phyloP scores from a whole-genome alignment of 1,140 invertebrate genomes.

The Thalassaphorura encarpata region DNA sequence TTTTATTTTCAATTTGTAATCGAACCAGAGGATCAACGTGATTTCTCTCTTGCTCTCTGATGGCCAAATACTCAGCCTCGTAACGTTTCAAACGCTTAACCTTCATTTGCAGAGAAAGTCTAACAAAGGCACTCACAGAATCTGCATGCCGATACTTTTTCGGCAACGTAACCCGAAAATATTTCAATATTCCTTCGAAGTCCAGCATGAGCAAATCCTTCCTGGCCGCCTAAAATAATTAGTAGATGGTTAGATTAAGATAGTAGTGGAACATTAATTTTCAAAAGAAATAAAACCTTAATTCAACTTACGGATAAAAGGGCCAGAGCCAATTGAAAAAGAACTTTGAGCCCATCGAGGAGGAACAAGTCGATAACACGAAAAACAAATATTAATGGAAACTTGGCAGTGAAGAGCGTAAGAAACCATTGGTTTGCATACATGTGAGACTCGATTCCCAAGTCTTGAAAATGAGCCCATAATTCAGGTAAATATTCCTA shows the following conservation, averaged over 20 bases:
- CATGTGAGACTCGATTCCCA: slow-evolving; percentile 96
- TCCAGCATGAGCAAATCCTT: slow-evolving; percentile 90
- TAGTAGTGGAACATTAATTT: not conserved
- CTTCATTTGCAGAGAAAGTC: slow-evolving; percentile 78
- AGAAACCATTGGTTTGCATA: slow-evolving; percentile 99
- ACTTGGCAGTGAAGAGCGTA: slow-evolving; percentile 95
- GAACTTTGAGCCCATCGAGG: slow-evolving; percentile 80
- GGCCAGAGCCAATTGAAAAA: slow-evolving; percentile 93
- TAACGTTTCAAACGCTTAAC: slow-evolving; percentile 93
- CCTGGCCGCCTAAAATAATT: slow-evolving; percentile 56
- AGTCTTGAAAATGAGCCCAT: slow-evolving; percentile 78
- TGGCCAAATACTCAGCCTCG: slow-evolving; percentile 76
- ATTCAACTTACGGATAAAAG: slow-evolving; percentile 63
- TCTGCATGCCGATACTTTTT: slow-evolving; percentile 91
- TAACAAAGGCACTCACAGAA: slow-evolving; percentile 67
- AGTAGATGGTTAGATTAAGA: slow-evolving; percentile 16
- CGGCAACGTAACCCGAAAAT: slow-evolving; percentile 87
- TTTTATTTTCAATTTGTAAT: slow-evolving; percentile 48
- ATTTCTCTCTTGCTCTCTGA: slow-evolving; percentile 54
- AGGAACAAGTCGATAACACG: slow-evolving; percentile 95
- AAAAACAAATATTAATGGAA: slow-evolving; percentile 94
- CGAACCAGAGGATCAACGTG: slow-evolving; percentile 49
- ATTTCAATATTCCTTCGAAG: slow-evolving; percentile 89
- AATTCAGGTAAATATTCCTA: slow-evolving; percentile 84
- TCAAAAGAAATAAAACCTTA: not conserved